Evolutionary conservation across 2,888 invertebrate species (phyloP).

Genomic region (Folsomia manolachei): DNA sequence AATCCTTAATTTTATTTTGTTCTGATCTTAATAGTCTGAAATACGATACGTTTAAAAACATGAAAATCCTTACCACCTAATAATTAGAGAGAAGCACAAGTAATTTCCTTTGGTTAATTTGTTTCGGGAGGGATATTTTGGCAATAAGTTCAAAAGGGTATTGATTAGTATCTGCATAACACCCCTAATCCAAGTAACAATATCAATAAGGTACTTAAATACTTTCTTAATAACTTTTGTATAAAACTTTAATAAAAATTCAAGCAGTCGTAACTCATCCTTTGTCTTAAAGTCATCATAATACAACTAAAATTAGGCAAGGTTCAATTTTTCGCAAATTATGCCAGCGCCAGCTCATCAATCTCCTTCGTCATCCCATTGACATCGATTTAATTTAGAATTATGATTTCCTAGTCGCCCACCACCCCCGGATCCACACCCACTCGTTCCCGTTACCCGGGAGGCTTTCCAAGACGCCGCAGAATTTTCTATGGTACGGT

Average conservation of each 20-base stretch:
- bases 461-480: slow-evolving; percentile 22
- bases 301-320: no score
- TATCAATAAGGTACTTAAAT: no score
- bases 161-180: neutral
- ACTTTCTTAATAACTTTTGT: neutral
- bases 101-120: neutral
- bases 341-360: neutral
- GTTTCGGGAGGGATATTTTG: neutral
- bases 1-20: no score
- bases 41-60: no score
- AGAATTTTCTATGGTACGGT: slow-evolving; percentile 18
- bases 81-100: no score
- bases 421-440: neutral
- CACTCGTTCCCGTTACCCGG: neutral
- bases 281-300: slow-evolving; percentile 8
- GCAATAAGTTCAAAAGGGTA: neutral
- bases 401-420: neutral
- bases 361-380: slow-evolving; percentile 31
- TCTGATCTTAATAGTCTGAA: no score
- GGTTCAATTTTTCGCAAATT: no score
- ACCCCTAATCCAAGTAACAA: neutral
- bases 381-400: slow-evolving; percentile 29
- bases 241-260: neutral
- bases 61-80: no score
- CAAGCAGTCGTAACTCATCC: neutral